Base-by-base conservation (phyloP, 2,797 vertebrate genomes). In the Taenioides sp. region DNA sequence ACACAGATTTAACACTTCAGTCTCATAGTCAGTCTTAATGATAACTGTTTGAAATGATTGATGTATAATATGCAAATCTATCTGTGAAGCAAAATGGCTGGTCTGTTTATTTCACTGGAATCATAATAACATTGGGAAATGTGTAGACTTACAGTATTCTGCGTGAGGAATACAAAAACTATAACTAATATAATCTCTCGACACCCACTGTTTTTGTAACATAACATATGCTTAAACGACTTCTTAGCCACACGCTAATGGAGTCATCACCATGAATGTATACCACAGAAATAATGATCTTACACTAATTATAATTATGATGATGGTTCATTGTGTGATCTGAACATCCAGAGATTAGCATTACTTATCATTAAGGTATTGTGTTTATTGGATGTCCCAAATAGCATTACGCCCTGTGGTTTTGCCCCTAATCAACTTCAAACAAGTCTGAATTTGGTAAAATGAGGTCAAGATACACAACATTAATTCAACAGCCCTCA, bases 241-340 rank as follows among this genome's bases (percentile, higher is more conserved):
- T 43, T 12, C 11, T 14, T 43, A 43, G 11, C 40, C 74, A 71
- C 79, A 81, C 72, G 74, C 68, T 88, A 91, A 91, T 91, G 78
- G 87, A 92, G 88, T 81, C 65, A 27, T 91, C 88, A 88, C 67
- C 84, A 84, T 76, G 68, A 83, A 81, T 83, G 81, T 84, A 28
- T 2, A 88, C 69, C 70, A 79, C 79, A 86, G 80, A 84, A 85
- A 81, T 87, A 92, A 88, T 89, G 88, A 84, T 80, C 76, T 87
- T 85, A 92, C 91, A 93, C 91, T 88, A 92, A 91, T 92, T 90
- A 88, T 90, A 87, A 92, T 90, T 89, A 86, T 72, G 79, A 85
- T 81, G 80, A 83, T 81, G 84, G 85, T 88, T 87, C 72, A 58
- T 86, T 88, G 86, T 87, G 87, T 87, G 87, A 87, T 87, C 80